Conservation (phyloP, 1,140 invertebrate genomes). For the Drosophila tristis region DNA sequence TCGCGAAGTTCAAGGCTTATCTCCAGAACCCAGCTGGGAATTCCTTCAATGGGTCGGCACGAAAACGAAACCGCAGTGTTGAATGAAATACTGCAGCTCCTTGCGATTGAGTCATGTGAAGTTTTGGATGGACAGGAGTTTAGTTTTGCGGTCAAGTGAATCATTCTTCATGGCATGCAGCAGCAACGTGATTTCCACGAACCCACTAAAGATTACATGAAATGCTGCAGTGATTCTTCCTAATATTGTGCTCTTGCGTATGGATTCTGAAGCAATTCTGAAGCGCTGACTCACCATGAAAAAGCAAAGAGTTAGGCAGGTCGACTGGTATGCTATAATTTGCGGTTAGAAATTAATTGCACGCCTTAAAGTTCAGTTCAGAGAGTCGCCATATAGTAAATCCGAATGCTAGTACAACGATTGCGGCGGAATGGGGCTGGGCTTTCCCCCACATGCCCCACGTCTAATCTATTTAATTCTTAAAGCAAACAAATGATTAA, state of each 20-base stretch:
- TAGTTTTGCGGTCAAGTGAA: constrained; percentile 1
- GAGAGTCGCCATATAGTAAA: constrained; percentile 9
- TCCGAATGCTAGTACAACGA: constrained; percentile 4
- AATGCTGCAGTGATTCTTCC: not conserved
- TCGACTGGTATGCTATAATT: constrained; percentile 48
- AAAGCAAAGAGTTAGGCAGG: constrained; percentile 2
- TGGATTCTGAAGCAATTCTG: constrained; percentile 23
- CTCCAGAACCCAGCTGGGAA: no score
- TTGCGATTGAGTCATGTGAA: no score
- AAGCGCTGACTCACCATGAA: constrained; percentile 38
- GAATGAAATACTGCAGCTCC: not conserved
- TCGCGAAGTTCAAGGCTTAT: no score
- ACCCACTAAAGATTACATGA: not conserved
- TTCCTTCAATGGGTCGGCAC: no score
- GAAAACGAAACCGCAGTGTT: not conserved
- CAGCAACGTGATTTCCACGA: constrained; percentile 17
- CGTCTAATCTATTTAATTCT: not conserved
- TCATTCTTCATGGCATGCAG: constrained; percentile 5
- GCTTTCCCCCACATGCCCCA: not conserved
- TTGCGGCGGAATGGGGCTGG: no score
- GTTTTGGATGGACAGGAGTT: not conserved
- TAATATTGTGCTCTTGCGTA: not conserved
- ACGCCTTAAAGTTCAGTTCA: constrained; percentile 9
- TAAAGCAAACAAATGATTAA: not conserved
- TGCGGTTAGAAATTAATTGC: constrained; percentile 33